Evolutionary conservation across 2,888 invertebrate genomes (phyloP).

Genomic region (Ischnus inquisitorius): DNA sequence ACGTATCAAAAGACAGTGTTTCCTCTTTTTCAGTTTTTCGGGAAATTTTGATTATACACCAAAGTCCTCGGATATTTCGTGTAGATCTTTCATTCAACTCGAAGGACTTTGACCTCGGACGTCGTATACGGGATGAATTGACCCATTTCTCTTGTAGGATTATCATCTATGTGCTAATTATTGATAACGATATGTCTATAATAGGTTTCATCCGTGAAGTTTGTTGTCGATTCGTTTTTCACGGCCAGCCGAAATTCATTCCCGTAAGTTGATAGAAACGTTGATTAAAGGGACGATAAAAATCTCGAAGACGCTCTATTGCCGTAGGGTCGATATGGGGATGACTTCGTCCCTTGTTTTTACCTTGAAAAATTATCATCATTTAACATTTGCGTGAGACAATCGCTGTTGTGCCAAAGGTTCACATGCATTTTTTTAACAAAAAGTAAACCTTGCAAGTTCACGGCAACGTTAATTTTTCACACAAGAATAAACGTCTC

Average conservation of each 20-base stretch:
- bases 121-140: slow-evolving; percentile 58
- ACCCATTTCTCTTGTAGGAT: slow-evolving; percentile 36
- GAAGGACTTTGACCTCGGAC: slow-evolving; percentile 23
- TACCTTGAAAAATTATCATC: slow-evolving; percentile 81
- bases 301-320: slow-evolving; percentile 91
- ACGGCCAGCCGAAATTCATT: slow-evolving; percentile 94
- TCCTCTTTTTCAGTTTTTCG: not conserved
- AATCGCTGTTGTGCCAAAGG: too few species aligned
- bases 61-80: not conserved
- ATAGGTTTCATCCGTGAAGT: slow-evolving; percentile 51
- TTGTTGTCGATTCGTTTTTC: slow-evolving; percentile 67
- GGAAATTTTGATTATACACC: slow-evolving; percentile 26
- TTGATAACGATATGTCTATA: slow-evolving; percentile 24
- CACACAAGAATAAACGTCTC: not conserved
- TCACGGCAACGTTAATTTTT: not conserved
- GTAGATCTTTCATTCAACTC: not conserved
- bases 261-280: slow-evolving; percentile 95
- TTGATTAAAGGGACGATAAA: slow-evolving; percentile 94
- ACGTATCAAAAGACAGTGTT: slow-evolving; percentile 51
- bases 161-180: slow-evolving; percentile 33
- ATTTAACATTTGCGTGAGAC: slow-evolving; percentile 6
- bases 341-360: slow-evolving; percentile 96
- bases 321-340: slow-evolving; percentile 92
- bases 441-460: too few species aligned
- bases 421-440: too few species aligned